Evolutionary conservation across 2,113 vertebrate genomes (phyloP).

Genomic region (Istiophorus platypterus): DNA sequence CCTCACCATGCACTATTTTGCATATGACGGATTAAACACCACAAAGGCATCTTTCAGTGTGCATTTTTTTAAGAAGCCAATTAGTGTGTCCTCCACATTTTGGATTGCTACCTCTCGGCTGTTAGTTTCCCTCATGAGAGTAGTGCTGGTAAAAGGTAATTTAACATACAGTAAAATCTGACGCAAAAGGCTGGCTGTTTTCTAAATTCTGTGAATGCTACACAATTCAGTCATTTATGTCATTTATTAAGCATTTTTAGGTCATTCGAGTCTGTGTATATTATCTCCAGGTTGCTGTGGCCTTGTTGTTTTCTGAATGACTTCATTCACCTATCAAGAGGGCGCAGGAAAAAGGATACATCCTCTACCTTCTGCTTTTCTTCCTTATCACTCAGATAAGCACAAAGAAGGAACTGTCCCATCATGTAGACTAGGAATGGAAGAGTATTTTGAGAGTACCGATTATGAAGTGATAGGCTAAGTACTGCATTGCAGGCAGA

Average conservation of each 20-base stretch:
- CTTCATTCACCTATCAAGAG: neutral
- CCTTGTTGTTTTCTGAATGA: conserved; percentile 6
- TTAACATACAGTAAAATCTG: conserved; percentile 1
- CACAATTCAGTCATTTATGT: conserved; percentile 23
- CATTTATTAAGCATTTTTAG: conserved; percentile 5
- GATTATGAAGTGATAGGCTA: conserved; percentile 53
- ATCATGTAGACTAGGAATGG: conserved; percentile 45
- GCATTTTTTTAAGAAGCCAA: conserved; percentile 15
- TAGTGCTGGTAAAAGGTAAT: neutral
- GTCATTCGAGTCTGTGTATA: neutral
- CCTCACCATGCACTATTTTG: conserved; percentile 33
- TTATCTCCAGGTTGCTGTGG: neutral
- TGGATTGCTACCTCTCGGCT: neutral
- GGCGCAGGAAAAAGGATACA: conserved; percentile 2
- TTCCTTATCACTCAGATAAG: conserved; percentile 56
- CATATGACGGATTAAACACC: conserved; percentile 37
- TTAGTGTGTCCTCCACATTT: conserved; percentile 9
- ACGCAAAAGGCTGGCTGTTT: neutral
- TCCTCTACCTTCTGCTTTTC: conserved; percentile 38
- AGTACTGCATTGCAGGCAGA: conserved; percentile 75
- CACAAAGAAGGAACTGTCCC: conserved; percentile 40
- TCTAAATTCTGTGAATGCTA: neutral
- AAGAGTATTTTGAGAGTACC: conserved; percentile 31
- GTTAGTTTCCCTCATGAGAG: conserved; percentile 10
- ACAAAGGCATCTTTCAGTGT: conserved; percentile 36